Evolutionary conservation across 2,113 vertebrate genomes (phyloP), one percentile per base, ranked within the genome.

Genomic region (Rutilus rutilus): DNA sequence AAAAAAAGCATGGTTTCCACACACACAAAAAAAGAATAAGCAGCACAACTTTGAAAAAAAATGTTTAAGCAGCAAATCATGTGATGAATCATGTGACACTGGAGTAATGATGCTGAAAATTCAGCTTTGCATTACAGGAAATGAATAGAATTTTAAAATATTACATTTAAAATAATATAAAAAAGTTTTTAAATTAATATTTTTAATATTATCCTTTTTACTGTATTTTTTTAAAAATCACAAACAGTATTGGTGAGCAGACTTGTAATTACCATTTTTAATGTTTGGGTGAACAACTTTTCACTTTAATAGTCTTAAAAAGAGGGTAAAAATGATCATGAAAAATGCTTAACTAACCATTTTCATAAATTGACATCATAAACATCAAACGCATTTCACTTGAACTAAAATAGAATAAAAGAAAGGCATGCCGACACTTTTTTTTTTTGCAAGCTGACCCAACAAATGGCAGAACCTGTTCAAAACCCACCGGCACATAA

Each of bases 401-500:
- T 47, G 3, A 19, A 82, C 64, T n/a, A 42, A 42, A 42, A 42
- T 12, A 36, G 30, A 82, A 69, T 15, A 23, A 27, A 50, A 45
- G n/a, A 27, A 50, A n/a, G 14, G 21, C 10, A 45, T 6, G n/a
- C 2, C 1, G 45, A 23, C n/a, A 11, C 19, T 19, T 71, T 69
- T 67, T 39, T 39, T 39, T 67, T 39, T 39, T 39, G 33, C 33
- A 7, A 60, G 60, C 36, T n/a, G 62, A 67, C 42, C 79, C 17
- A 67, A 82, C 27, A 82, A 82, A 67, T 52, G 25, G 17, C 45
- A 27, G 7, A 25, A 25, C 14, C n/a, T 9, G 62, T 69, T 82
- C 21, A 82, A 69, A 82, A 82, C 10, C 59, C 78, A 47, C 15
- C 36, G 17, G 78, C 59, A 80, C 59, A 12, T n/a, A 64, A 80